phyloP scores from a whole-genome alignment of 1,140 invertebrate genomes.

The Dinothrombium tinctorium region DNA sequence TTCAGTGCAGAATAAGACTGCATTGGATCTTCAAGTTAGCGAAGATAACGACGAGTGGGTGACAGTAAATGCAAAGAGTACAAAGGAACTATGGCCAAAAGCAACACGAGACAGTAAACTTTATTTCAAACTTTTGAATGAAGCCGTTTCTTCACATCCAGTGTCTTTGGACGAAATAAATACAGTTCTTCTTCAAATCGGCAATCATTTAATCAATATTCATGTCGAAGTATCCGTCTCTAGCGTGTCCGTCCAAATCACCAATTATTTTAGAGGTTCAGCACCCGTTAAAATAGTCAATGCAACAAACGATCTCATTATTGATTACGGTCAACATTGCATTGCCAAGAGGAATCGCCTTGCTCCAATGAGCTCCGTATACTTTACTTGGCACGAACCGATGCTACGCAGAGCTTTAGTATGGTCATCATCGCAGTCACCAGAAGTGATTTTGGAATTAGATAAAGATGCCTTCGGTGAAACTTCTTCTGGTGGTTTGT shows the following conservation, averaged over 20 bases:
- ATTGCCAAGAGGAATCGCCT: conserved; percentile 20
- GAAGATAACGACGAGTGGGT: conserved; percentile 30
- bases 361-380: neutral
- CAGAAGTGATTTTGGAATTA: conserved; percentile 2
- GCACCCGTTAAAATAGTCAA: conserved; percentile 11
- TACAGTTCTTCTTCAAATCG: conserved; percentile 3
- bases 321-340: conserved; percentile 8
- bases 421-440: neutral
- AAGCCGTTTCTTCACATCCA: neutral
- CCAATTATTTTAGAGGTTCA: conserved; percentile 10
- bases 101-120: neutral
- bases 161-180: conserved; percentile 2
- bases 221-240: conserved; percentile 9
- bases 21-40: conserved; percentile 45
- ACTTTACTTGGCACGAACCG: conserved; percentile 25
- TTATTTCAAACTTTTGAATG: neutral
- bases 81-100: conserved; percentile 60
- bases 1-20: conserved; percentile 66
- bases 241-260: conserved; percentile 4
- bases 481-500: conserved; percentile 24
- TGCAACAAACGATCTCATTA: neutral
- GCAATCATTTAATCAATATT: conserved; percentile 6
- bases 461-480: conserved; percentile 33
- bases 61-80: conserved; percentile 24
- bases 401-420: conserved; percentile 15